Evolutionary conservation across 2,797 vertebrate species (phyloP), one percentile per base, ranked within the genome.

Genomic region (Cuculus canorus): DNA sequence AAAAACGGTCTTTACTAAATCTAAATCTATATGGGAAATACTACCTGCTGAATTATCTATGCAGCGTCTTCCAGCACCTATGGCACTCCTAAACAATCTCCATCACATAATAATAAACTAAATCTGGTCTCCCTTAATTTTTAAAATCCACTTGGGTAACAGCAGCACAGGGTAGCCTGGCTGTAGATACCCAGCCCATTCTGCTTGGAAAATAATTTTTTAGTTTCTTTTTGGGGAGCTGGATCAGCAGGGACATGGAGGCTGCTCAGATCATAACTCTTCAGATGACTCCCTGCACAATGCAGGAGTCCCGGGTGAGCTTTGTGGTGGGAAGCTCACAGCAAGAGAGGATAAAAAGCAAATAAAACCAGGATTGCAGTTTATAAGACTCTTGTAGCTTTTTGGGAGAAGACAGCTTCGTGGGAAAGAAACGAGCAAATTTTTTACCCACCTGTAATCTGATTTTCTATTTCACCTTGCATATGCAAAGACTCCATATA

Each of bases 391-490:
- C 39, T 4, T 30, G 21, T 23, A 57, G 65, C 33, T n/a, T 33
- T 77, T 11, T 11, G 56, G 48, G 78, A 59, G 33, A 25, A 56
- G 24, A 2, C 14, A 23, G 35, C 41, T 87, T 3, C 0, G 3
- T 15, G 70, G 53, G 35, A 75, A 43, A 82, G 79, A 60, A 63
- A 50, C 23, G 9, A 15, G 41, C 1, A 23, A 5, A 10, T 12
- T 33, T 59, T 76, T 93, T 52, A 97, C 96, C 80, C 96, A 99
- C 99, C 99, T 98, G 99, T 99, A 72, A 99, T 99, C 96, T 99
- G 99, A 61, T 99, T 99, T 97, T 99, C 99, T 64, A 99, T 99
- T 95, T 99, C 99, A 1, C 99, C 99, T 96, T 99, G 99, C 99
- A 99, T 99, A 95, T 99, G 99, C 95, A 99, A 91, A 14, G 99